phyloP scores from a whole-genome alignment of 1,140 invertebrate genomes.

The Tetramorium alpestre region DNA sequence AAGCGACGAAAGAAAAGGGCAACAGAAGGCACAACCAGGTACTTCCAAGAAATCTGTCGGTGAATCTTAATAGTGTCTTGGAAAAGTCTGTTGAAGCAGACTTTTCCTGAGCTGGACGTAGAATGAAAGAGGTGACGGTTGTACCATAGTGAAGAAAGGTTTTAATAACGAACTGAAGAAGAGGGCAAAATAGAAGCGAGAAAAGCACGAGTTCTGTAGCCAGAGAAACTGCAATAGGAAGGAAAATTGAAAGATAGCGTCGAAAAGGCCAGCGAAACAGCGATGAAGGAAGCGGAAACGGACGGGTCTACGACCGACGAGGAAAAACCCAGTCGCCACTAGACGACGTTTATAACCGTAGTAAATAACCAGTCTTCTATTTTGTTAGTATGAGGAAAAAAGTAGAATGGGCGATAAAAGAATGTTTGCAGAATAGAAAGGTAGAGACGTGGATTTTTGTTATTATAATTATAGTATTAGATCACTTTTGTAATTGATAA shows the following conservation, averaged over 20 bases:
- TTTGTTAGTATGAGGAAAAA: constrained; percentile 43
- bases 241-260: constrained; percentile 23
- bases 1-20: neutral
- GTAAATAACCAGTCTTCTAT: constrained; percentile 74
- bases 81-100: constrained; percentile 15
- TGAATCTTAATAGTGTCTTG: constrained; percentile 7
- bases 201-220: neutral
- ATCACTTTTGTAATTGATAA: neutral
- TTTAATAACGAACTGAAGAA: constrained; percentile 42
- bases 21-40: neutral
- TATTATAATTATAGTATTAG: neutral
- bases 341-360: constrained; percentile 76
- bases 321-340: constrained; percentile 27
- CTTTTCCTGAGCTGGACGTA: neutral
- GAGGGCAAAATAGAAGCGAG: neutral
- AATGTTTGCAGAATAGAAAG: neutral
- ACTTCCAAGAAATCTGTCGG: constrained; percentile 7
- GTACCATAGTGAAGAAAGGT: constrained; percentile 29
- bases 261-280: neutral
- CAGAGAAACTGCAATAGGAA: neutral
- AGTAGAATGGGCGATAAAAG: neutral
- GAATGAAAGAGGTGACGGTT: constrained; percentile 51
- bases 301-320: neutral
- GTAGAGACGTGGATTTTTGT: neutral
- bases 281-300: constrained; percentile 14